Base-by-base conservation (phyloP, 23 tunicate genomes). In the Phallusia fumigata region DNA sequence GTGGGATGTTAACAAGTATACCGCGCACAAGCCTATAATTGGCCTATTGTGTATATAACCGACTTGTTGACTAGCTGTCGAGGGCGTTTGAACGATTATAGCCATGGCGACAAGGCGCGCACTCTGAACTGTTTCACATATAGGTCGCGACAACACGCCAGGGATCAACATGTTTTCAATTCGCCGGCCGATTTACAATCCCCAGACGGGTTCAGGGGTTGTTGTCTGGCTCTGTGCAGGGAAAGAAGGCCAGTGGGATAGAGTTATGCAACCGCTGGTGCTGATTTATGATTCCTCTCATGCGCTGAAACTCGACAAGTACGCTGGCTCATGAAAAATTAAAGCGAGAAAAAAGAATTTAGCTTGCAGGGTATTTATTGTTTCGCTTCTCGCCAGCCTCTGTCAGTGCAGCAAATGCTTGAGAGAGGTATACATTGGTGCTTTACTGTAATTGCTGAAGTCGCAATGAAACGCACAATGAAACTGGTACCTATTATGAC, bases 141-240 rank as follows among this genome's bases (percentile, higher is more conserved):
- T 58, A 24, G 69, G 69, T 58, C 69, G 69, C 69, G 69, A 58
- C 28, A 58, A 58, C 69, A 58, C n/a, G 28, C 8, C 69, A 58
- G 69, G 13, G 69, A 58, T 58, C 69, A 58, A 58, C 69, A 58
- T 58, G 69, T 58, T 58, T 58, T 58, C 69, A 58, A 58, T 58
- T n/a, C 15, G 28, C 16, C 69, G 69, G 69, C 69, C 47, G 47
- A 10, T 40, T 40, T 40, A 40, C 47, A 40, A 40, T 40, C 47
- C 47, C 47, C 47, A 58, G 69, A 22, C 69, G 69, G 16, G 28
- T 58, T 24, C 28, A 24, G 26, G 28, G 69, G 28, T 24, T 58
- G 28, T 58, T 58, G 28, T 22, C 69, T 58, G 16, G 1, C 47
- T 5, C 47, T 13, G 1, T 21, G 11, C 1, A 58, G 13, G 13